Evolutionary conservation across 2,888 invertebrate species (phyloP), one percentile per base, ranked within the genome.

Genomic region (Eristalis tenax): DNA sequence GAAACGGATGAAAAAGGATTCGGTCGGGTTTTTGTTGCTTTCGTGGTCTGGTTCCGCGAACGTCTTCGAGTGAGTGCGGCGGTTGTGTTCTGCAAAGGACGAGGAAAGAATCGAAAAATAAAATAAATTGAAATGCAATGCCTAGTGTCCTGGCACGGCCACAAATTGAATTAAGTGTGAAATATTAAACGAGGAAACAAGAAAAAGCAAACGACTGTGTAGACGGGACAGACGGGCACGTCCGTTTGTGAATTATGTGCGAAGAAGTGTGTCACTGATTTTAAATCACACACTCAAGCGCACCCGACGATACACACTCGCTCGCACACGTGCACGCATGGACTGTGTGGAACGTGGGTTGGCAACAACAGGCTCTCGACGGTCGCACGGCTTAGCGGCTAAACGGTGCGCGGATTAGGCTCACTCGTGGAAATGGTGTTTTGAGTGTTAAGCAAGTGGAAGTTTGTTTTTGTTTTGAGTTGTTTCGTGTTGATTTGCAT

Each of bases 101-200:
- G 43, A 43, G 50, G 50, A 18, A 50, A 18, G 50, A 50, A 50
- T 50, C 18, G 50, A 18, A 32, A 73, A 79, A 79, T 73, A 73
- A 77, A 76, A 79, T 73, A 73, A 77, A 76, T 81, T 85, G 85
- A 79, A 87, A 78, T 87, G 79, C 83, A 87, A 87, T 83, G 86
- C 75, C 61, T 38, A 77, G 59, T 75, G 80, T 85, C 68, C 59
- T 83, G 76, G 81, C 81, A 59, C 76, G 80, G 50, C 77, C 71
- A 70, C 70, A 86, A 87, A 87, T 87, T 87, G 83, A 87, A 87
- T 87, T 83, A 83, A 87, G 83, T 76, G 83, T 83, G 83, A 87
- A 87, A 83, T 80, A 76, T 79, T 83, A 76, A 87, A 18, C 50
- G 50, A 18, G 50, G 50, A 18, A 50, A 50, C 43, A 43, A 6